Base-by-base conservation (phyloP, 2,113 vertebrate genomes). In the Sylvia atricapilla region DNA sequence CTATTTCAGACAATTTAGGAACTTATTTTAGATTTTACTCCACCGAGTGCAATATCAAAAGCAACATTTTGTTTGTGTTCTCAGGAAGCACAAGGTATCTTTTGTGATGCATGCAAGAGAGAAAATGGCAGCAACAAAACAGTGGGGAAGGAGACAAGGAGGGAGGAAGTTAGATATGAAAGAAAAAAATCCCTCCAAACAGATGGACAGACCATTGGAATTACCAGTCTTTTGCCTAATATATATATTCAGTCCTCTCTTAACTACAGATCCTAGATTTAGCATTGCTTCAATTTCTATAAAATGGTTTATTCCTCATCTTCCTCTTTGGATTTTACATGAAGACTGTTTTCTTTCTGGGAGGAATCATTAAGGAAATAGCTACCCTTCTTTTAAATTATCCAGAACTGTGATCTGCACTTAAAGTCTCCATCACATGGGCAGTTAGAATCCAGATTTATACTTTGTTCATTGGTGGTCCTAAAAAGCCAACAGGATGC, bases 101-200 rank as follows among this genome's bases (percentile, higher is more conserved):
- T 80, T 69, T 37, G 27, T 52, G 52, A 66, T 27, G 5, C 0
- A 0, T 22, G 4, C 0, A 4, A 74, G 17, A 77, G 20, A 62
- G 19, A 43, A 75, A 93, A 66, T 17, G 17, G 62, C 27, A 66
- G n/a, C 33, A 85, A 2, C 4, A 66, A 23, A 77, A 49, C 0
- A 0, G 11, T 31, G 19, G 30, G 27, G 6, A 17, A 18, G 23
- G 25, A 62, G 31, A 52, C 7, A 12, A 47, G 14, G 8, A 53
- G 9, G 5, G 28, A 44, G 35, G 10, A 75, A 35, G 25, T 44
- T 2, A 63, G 15, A 72, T 17, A 59, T 70, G 33, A 91, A 76
- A 55, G 23, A 7, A 7, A 30, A 43, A 84, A 58, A 50, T 0
- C 4, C 0, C 17, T 25, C 43, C 46, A 60, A 78, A 52, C 6